Percentiles rank a stretch among this genome's conserved stretches.
Evolutionary conservation across 2,888 invertebrate genomes (phyloP).

Genomic region (Coelopa pilipes): DNA sequence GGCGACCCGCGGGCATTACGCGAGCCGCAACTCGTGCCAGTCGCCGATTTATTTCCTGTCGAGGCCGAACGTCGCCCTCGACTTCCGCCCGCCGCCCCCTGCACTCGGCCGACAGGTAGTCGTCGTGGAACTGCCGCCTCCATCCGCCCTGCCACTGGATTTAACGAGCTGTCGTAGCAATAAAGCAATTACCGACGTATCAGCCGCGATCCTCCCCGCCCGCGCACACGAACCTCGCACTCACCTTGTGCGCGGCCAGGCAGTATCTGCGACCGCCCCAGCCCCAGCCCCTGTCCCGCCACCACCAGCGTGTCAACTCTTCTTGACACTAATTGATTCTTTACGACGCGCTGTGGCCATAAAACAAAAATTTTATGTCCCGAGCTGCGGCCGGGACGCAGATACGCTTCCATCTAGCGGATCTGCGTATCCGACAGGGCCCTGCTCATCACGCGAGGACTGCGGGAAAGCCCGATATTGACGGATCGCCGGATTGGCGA

Average conservation of each 20-base stretch:
- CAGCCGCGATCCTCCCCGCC: conserved; percentile 27
- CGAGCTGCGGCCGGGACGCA: neutral
- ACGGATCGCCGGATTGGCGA: too few relatives aligned
- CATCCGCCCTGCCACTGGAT: conserved; percentile 38
- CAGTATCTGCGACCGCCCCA: neutral
- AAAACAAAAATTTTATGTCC: conserved; percentile 60
- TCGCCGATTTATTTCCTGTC: neutral
- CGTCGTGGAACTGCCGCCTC: neutral
- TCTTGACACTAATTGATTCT: conserved; percentile 61
- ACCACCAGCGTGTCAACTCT: conserved; percentile 15
- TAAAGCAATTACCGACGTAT: conserved; percentile 59
- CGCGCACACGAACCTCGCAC: neutral
- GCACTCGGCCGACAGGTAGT: neutral
- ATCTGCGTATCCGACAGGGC: too few relatives aligned
- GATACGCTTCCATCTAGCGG: too few relatives aligned
- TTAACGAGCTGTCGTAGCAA: conserved; percentile 57
- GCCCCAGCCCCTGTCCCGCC: neutral
- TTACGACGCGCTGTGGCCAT: conserved; percentile 58
- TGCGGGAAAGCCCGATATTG: too few relatives aligned
- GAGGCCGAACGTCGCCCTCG: neutral
- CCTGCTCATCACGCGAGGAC: too few relatives aligned
- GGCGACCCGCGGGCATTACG: neutral
- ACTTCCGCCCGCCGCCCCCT: neutral
- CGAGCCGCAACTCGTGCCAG: conserved; percentile 3
- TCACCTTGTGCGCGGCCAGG: neutral